Evolutionary conservation across 2,113 vertebrate genomes (phyloP), one percentile per base, ranked within the genome.

Genomic region (Lethenteron reissneri): DNA sequence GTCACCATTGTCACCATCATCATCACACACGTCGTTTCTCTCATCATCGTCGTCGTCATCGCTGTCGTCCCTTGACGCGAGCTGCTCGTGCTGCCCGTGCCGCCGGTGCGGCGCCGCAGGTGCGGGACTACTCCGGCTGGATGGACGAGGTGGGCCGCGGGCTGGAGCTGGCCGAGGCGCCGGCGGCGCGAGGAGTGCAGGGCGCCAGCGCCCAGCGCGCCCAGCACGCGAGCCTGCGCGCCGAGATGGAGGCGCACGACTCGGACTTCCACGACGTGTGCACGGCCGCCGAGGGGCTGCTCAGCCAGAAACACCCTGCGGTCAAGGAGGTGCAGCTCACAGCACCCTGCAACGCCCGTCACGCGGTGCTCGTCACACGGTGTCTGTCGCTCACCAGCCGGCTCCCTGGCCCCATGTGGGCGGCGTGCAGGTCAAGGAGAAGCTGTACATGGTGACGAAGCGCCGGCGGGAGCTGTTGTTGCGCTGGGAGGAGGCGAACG

Each of bases 121-220:
- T 80, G 2, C 80, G 80, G 77, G 84, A 90, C 73, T 88, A 85
- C 74, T 76, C 80, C 71, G 82, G 83, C 64, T 89, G 89, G 88
- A 81, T 82, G 58, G 78, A 81, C 56, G 79, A 84, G 69, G 73
- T 86, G 57, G 77, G 77, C 9, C 80, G 78, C 4, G 80, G 80
- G 56, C 86, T 95, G 79, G 79, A 78, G 56, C 41, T 41, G 41
- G 81, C 76, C 2, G 82, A 86, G 64, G 87, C 85, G 74, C 81
- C 76, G 14, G 79, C 76, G 14, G 79, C 84, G 75, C 80, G 81
- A 8, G 84, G 87, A 57, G 77, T 84, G 64, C 75, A 80, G n/a
- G 81, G 81, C 0, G 80, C 80, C 41, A 79, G 77, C 57, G 78
- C 87, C 57, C 82, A 81, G 73, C 79, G 87, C 57, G 79, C 77